phyloP scores from a whole-genome alignment of 2,797 vertebrate species.

The Avahi laniger region DNA sequence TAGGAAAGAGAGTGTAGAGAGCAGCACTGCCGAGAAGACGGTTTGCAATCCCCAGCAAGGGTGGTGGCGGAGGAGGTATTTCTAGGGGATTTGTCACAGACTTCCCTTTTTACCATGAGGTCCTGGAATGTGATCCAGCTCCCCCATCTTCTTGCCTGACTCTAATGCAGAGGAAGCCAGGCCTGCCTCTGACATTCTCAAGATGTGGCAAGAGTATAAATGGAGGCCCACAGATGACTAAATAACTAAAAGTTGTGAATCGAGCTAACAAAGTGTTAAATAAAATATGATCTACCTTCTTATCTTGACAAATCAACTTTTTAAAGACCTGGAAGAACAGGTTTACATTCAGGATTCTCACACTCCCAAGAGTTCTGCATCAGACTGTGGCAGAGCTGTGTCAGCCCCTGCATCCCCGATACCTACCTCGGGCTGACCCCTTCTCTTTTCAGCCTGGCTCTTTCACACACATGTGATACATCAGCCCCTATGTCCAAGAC shows the following conservation, averaged over 20 bases:
- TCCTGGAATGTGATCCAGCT: not conserved
- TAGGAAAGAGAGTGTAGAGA: not conserved
- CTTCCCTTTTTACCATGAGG: fast-evolving
- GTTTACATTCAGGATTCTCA: not conserved
- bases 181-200: not conserved
- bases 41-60: not conserved
- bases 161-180: not conserved
- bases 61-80: not conserved
- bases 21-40: not conserved
- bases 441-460: not conserved
- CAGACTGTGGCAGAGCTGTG: not conserved
- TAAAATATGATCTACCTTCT: not conserved
- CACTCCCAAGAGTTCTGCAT: not conserved
- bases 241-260: not conserved
- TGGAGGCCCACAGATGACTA: not conserved
- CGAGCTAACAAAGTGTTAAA: not conserved
- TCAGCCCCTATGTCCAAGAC: not conserved
- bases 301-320: not conserved
- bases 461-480: not conserved
- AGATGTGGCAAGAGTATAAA: not conserved
- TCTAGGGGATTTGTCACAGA: not conserved
- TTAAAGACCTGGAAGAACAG: not conserved
- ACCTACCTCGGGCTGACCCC: not conserved
- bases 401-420: not conserved
- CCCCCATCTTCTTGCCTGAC: not conserved